Evolutionary conservation across 2,888 invertebrate species (phyloP).

Genomic region (Odiellus spinosus): DNA sequence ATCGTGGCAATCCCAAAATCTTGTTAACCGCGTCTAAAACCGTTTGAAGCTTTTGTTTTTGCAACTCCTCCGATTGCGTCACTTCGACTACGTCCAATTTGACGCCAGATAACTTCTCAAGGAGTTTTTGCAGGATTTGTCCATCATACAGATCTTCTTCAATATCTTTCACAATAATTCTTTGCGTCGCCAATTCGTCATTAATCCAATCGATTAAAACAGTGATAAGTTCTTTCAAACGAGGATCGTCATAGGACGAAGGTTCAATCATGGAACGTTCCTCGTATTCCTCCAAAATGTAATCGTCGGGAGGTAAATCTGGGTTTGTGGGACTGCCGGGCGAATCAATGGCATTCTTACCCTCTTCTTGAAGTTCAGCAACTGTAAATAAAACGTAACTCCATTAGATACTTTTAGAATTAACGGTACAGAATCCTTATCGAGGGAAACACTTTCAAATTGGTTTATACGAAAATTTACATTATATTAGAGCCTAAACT

Average conservation of each 20-base stretch:
- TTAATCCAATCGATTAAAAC: slow-evolving; percentile 96
- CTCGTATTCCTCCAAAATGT: slow-evolving; percentile 86
- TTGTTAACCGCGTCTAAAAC: slow-evolving; percentile 77
- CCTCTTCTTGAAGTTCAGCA: slow-evolving; percentile 77
- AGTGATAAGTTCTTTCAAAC: slow-evolving; percentile 63
- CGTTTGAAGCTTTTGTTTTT: slow-evolving; percentile 78
- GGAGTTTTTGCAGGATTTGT: slow-evolving; percentile 58
- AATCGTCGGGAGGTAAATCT: slow-evolving; percentile 83
- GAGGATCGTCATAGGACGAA: slow-evolving; percentile 66
- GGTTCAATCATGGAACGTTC: slow-evolving; percentile 90
- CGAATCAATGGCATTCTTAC: slow-evolving; percentile 88
- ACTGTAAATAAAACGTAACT: slow-evolving; percentile 38
- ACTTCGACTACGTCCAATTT: slow-evolving; percentile 95
- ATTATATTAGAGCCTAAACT: too few species aligned
- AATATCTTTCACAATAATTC: slow-evolving; percentile 92
- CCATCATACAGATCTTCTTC: slow-evolving; percentile 97
- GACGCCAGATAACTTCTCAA: slow-evolving; percentile 27
- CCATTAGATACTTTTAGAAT: background rate
- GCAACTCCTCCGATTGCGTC: slow-evolving; percentile 93
- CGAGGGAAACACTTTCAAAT: too few species aligned
- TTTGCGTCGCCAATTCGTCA: slow-evolving; percentile 84
- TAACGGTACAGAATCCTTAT: too few species aligned
- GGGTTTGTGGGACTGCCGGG: slow-evolving; percentile 78
- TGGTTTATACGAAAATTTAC: too few species aligned
- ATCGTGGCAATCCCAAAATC: slow-evolving; percentile 42